Evolutionary conservation across 2,797 vertebrate species (phyloP).

Genomic region (Adelosebastes latens): DNA sequence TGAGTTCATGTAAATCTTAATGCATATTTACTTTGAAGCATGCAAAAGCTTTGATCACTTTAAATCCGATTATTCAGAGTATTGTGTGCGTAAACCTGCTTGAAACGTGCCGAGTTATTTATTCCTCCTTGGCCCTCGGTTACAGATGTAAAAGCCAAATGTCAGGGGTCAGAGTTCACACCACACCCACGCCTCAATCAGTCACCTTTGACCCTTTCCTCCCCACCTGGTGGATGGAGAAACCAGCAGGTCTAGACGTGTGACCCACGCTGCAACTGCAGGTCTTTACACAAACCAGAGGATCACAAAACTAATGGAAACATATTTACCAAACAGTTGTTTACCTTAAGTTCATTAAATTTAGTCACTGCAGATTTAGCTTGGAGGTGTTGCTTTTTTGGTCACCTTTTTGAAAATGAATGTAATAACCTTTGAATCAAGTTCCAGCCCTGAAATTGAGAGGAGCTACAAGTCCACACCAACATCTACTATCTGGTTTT

Average conservation of each 20-base stretch:
- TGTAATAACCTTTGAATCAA: neutral
- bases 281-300: neutral
- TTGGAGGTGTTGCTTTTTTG: too few relatives aligned
- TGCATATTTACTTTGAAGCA: neutral
- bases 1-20: conserved; percentile 3
- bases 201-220: conserved; percentile 46
- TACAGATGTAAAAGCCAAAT: conserved; percentile 50
- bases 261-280: neutral
- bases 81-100: neutral
- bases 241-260: conserved; percentile 59
- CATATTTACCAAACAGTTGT: conserved; percentile 14
- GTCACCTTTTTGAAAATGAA: too few relatives aligned
- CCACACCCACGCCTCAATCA: conserved; percentile 31
- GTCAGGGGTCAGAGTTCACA: conserved; percentile 55
- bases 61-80: neutral
- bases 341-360: neutral
- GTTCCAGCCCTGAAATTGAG: neutral
- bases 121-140: neutral
- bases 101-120: neutral
- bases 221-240: conserved; percentile 57
- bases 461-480: neutral
- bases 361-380: too few relatives aligned
- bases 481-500: neutral
- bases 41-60: conserved; percentile 16
- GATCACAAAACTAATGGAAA: neutral